A percentile compares a stretch with the other conserved stretches of the same genome.
Conservation (phyloP, 2,888 invertebrate genomes). For the Andrena dorsata region DNA sequence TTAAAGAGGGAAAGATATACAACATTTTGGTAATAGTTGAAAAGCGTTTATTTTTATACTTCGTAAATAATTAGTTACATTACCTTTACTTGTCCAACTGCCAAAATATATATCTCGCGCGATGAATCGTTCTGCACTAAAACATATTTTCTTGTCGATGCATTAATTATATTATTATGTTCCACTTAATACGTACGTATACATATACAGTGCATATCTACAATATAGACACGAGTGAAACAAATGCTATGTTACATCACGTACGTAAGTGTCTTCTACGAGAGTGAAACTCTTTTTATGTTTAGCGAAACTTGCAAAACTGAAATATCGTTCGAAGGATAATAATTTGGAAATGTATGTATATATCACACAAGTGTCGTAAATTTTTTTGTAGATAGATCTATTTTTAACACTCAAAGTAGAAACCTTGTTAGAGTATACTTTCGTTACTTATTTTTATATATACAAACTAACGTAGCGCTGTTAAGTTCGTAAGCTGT, state of each 20-base stretch:
- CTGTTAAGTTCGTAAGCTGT: conserved; percentile 52
- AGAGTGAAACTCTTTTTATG: conserved; percentile 47
- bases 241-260: conserved; percentile 47
- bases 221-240: conserved; percentile 30
- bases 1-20: background rate
- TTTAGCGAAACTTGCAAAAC: conserved; percentile 39
- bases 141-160: conserved; percentile 61
- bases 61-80: conserved; percentile 15
- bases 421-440: conserved; percentile 54
- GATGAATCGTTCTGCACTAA: conserved; percentile 12
- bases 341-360: conserved; percentile 64
- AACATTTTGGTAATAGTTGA: conserved; percentile 12
- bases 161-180: conserved; percentile 46
- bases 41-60: conserved; percentile 47
- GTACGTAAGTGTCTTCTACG: conserved; percentile 51
- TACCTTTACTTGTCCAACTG: conserved; percentile 30
- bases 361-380: conserved; percentile 51
- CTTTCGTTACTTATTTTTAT: conserved; percentile 69
- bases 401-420: conserved; percentile 59
- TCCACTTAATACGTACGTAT: conserved; percentile 45
- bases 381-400: conserved; percentile 71
- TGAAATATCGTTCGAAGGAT: conserved; percentile 37
- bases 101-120: conserved; percentile 29
- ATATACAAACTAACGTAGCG: conserved; percentile 56
- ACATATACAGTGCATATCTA: conserved; percentile 29